Evolutionary conservation across 2,888 invertebrate species (phyloP), one percentile per base, ranked within the genome.

Genomic region (Lampropteryx suffumata): DNA sequence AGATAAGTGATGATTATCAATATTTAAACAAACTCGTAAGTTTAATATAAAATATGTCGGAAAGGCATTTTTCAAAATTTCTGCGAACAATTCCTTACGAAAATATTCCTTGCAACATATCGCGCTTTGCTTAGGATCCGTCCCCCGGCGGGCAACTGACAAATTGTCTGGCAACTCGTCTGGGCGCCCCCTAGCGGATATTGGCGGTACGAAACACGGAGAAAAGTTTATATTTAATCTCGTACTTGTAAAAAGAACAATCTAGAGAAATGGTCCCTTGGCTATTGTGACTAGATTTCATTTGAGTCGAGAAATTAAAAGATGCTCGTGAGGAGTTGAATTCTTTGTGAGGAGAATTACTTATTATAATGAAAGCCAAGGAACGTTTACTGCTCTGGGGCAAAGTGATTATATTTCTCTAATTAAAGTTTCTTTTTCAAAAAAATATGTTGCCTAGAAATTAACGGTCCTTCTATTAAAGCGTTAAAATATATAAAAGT

Each of bases 161-260:
- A 57, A 57, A 61, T 61, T 50, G 59, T 55, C 59, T 57, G 45
- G 30, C 43, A 40, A 41, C 51, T 48, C 37, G 44, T 53, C 52
- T 44, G 43, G 35, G 12, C 45, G 50, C 55, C 55, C 55, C 59
- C 47, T 54, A 44, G 50, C 44, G 53, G 44, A 53, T 50, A 57
- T 57, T 45, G 52, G 36, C 51, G 50, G 40, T 41, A 55, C 41
- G 29, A 42, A 53, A 55, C 50, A 51, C 28, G 40, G 42, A 50
- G 50, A 32, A 70, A 81, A 82, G 73, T 80, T 82, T 79, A 73
- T 76, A 76, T 82, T 79, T 80, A 79, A 80, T 80, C 81, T 76
- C 61, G 64, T 54, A 54, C 50, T 61, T 57, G 64, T 64, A 71
- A 72, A 76, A 77, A 76, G 71, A 63, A 65, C 73, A 68, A 70